Percentiles rank a stretch among this genome's conserved stretches.
phyloP scores from a whole-genome alignment of 2,888 invertebrate genomes.

The Lithodes maja region DNA sequence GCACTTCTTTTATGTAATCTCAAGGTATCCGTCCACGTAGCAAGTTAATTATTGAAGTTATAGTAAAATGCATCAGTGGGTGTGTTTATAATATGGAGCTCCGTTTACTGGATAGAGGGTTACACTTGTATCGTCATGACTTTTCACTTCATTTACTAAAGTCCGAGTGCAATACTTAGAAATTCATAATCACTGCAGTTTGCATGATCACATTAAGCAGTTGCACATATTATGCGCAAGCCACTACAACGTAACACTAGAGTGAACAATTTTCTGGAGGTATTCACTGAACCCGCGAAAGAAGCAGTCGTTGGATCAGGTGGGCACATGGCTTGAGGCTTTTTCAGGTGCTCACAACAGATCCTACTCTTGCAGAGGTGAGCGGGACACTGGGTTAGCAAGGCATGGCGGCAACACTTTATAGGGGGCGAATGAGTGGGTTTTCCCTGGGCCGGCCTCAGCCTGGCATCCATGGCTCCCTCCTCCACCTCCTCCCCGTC shows the following conservation, averaged over 20 bases:
- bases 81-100: too few relatives aligned
- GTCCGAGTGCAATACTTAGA: too few relatives aligned
- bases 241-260: neutral
- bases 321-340: neutral
- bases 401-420: constrained; percentile 43
- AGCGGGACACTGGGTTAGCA: constrained; percentile 28
- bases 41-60: too few relatives aligned
- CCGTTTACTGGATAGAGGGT: too few relatives aligned
- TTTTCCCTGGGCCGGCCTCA: constrained; percentile 41
- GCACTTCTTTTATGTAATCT: too few relatives aligned
- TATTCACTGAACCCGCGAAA: neutral
- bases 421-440: constrained; percentile 46
- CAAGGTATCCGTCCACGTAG: too few relatives aligned
- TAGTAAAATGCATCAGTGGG: too few relatives aligned
- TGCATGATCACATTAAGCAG: too few relatives aligned
- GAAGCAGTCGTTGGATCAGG: neutral
- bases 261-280: neutral
- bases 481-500: neutral
- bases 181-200: too few relatives aligned
- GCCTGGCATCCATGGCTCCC: neutral
- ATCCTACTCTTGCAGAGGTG: constrained; percentile 24
- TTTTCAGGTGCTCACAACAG: constrained; percentile 19
- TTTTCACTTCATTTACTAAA: too few relatives aligned
- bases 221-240: neutral
- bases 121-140: too few relatives aligned